Base-by-base conservation (phyloP, 2,888 invertebrate genomes). In the Rhimphoctona megacephalus region DNA sequence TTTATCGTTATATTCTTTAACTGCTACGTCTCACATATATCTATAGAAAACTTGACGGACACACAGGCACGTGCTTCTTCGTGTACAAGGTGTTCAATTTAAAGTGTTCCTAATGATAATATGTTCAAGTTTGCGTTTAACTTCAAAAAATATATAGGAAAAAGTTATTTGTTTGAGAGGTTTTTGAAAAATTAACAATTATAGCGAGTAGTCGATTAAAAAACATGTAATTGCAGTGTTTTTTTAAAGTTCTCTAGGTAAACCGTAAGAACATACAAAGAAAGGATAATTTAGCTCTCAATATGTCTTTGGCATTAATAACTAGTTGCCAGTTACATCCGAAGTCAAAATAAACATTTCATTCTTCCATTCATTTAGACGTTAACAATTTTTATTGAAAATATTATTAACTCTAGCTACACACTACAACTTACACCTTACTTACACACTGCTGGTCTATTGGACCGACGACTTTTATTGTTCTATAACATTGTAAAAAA, bases 1-100 rank as follows among this genome's bases (percentile, higher is more conserved):
- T 25, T 8, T 30, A 30, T 70, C 49, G 33, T 11, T 30, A 49
- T 19, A 49, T 30, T 25, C 30, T 70, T 7, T 17, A 11, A 22
- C 30, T 61, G 2, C 17, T 17, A 61, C 17, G 30, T 30, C 30
- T 61, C 43, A 43, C 14, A 43, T 69, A 43, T 14, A 39, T 30
- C n/a, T 39, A 36, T n/a, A n/a, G n/a, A 3, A 72, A 33, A 52
- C 49, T 49, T 25, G 49, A 52, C 22, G n/a, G 19, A 8, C n/a
- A 22, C 19, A 19, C 22, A 14, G 43, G 69, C 84, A 78, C 81
- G 77, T 74, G 81, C 81, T 66, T 77, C 77, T 43, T 33, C 54
- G 30, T 49, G 61, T 46, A 25, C 43, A 25, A 2, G 39, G 17
- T 17, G 14, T 61, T 61, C 2, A 54, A 17, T 61, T 30, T 17